Conservation (phyloP, 2,113 vertebrate species). For the Sapayoa aenigma region DNA sequence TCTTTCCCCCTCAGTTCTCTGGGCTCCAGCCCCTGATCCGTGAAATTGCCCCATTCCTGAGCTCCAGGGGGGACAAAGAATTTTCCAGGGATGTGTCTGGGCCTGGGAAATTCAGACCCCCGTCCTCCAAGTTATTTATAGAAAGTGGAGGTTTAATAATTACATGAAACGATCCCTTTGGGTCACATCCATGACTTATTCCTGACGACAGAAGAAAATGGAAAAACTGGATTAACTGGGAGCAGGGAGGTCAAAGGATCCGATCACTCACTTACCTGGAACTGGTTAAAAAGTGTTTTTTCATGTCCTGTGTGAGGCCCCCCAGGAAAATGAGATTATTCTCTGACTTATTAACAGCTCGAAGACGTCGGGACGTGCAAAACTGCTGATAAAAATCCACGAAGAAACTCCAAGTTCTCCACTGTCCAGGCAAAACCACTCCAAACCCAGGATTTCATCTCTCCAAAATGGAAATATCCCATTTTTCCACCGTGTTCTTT, state of each 20-base stretch:
- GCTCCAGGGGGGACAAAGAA: accelerated
- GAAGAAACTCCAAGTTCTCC: not conserved
- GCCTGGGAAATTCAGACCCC: not conserved
- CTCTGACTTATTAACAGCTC: not conserved
- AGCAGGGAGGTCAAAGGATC: not conserved
- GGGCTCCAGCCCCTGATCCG: not conserved
- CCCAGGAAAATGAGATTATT: not conserved
- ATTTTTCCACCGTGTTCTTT: not conserved
- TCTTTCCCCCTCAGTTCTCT: not conserved
- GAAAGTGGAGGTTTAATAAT: not conserved
- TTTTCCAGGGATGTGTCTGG: not conserved
- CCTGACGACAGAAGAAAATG: not conserved
- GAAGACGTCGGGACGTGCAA: not conserved
- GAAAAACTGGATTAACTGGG: not conserved
- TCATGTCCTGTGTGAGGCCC: not conserved
- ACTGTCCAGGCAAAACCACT: not conserved
- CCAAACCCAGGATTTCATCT: not conserved
- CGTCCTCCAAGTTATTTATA: not conserved
- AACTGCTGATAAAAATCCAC: not conserved
- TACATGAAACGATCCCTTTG: not conserved
- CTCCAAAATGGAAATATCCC: not conserved
- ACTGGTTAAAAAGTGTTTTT: not conserved
- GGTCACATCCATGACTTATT: not conserved
- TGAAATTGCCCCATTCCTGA: not conserved
- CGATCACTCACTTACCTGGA: not conserved